phyloP scores from a whole-genome alignment of 2,113 vertebrate species.

The Elaphurus davidianus region DNA sequence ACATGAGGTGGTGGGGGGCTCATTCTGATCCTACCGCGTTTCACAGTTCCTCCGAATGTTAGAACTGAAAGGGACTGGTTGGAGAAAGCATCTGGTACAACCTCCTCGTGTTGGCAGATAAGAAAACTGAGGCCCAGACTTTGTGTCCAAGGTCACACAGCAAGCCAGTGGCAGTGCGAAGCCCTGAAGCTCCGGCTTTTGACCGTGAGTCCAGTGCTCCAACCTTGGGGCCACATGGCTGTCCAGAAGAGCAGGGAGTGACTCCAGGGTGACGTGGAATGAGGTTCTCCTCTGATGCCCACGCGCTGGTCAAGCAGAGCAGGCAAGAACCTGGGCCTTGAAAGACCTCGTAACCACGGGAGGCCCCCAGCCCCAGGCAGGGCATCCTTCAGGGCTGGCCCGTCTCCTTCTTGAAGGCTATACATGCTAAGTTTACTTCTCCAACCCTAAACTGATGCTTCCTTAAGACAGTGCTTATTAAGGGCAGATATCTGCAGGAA shows the following conservation, averaged over 20 bases:
- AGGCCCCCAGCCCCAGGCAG: not conserved
- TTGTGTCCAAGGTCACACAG: slow-evolving; percentile 69
- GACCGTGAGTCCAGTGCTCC: not conserved
- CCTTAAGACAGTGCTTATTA: not conserved
- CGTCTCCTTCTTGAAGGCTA: not conserved
- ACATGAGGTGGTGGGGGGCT: not conserved
- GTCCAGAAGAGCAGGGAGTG: not conserved
- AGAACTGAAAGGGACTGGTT: not conserved
- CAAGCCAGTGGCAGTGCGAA: not conserved
- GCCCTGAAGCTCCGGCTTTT: slow-evolving; percentile 37
- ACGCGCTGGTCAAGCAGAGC: not conserved
- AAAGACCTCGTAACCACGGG: not conserved
- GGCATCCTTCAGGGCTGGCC: not conserved
- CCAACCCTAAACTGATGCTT: slow-evolving; percentile 13
- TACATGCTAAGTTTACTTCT: slow-evolving; percentile 9
- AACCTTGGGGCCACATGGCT: not conserved
- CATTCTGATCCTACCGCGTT: not conserved
- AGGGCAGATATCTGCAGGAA: not conserved
- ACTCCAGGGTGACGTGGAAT: not conserved
- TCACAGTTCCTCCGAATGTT: not conserved
- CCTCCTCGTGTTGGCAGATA: not conserved
- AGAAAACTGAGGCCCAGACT: slow-evolving; percentile 58
- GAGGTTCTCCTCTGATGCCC: slow-evolving; percentile 20
- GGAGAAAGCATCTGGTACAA: not conserved
- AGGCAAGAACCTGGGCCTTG: not conserved